Base-by-base conservation (phyloP, 2,888 invertebrate genomes). In the Drosophila birchii region DNA sequence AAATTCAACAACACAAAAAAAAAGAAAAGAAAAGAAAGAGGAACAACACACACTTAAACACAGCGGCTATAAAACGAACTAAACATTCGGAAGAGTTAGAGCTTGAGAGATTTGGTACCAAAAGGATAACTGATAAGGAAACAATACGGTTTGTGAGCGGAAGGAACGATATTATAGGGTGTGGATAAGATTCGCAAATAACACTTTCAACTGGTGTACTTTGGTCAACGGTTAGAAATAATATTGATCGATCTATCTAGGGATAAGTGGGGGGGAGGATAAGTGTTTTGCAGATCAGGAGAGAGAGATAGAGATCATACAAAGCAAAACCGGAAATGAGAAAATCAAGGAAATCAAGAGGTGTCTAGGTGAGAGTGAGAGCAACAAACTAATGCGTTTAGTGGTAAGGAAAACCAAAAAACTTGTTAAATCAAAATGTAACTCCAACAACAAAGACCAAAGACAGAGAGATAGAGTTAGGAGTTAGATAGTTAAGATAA, bases 401-500 rank as follows among this genome's bases (percentile, higher is more conserved):
- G 63, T 85, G 43, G 38, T 62, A 72, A 63, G 18, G 16, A 62
- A 84, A 56, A 23, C 26, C n/a, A n/a, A 7, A 64, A 57, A 47
- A 66, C 2, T 51, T n/a, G 26, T 16, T 34, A 51, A 71, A 43
- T 23, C 5, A 29, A 23, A 43, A 57, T 34, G 3, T 11, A 78
- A 58, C 62, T 76, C 56, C 76, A 83, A 83, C 79, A 83, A 80
- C 67, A 88, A 62, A 86, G 80, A 85, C 75, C 72, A 73, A 75
- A 82, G 69, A 80, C 56, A 76, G 59, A 74, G 58, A 75, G 38
- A 60, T 38, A 66, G 69, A 78, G 58, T 57, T 57, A 57, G 75
- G 57, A 67, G 49, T 61, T 57, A 60, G 68, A 60, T 51, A 78
- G 39, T 76, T 83, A 78, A 64, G 60, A 75, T 55, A 49, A 49